Conservation (phyloP, 1,140 invertebrate genomes). For the Reticulitermes speratus region DNA sequence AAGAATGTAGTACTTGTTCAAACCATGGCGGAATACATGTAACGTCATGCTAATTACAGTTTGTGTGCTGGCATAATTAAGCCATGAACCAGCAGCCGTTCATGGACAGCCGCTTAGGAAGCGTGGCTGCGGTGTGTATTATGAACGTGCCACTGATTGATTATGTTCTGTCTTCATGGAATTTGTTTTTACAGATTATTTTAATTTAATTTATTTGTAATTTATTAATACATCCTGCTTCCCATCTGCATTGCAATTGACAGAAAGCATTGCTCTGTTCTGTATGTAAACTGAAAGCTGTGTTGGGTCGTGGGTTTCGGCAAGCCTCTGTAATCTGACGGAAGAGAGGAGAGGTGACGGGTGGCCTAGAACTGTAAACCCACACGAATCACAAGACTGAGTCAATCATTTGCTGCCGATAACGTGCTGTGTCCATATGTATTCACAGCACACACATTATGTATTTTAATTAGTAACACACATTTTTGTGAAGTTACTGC, state of each 20-base stretch:
- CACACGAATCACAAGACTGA: not conserved
- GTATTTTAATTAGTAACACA: not conserved
- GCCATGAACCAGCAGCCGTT: no score
- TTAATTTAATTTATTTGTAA: conserved; percentile 1
- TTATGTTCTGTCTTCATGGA: no score
- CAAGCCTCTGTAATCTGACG: not conserved
- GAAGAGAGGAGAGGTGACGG: not conserved
- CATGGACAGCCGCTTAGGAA: no score
- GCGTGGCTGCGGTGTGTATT: no score
- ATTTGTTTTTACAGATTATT: not conserved
- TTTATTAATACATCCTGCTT: not conserved
- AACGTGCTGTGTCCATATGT: not conserved
- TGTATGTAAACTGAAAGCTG: no score
- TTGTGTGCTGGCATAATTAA: no score
- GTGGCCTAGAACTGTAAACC: not conserved
- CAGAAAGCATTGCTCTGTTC: not conserved
- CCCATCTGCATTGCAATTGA: not conserved
- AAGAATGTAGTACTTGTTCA: no score
- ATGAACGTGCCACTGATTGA: no score
- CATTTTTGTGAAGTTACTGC: not conserved
- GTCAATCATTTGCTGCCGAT: not conserved
- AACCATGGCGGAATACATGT: no score
- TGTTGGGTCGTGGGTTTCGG: not conserved
- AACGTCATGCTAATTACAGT: no score
- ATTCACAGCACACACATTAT: not conserved